Evolutionary conservation across 2,888 invertebrate species (phyloP).

Genomic region (Ophioninae sp.): DNA sequence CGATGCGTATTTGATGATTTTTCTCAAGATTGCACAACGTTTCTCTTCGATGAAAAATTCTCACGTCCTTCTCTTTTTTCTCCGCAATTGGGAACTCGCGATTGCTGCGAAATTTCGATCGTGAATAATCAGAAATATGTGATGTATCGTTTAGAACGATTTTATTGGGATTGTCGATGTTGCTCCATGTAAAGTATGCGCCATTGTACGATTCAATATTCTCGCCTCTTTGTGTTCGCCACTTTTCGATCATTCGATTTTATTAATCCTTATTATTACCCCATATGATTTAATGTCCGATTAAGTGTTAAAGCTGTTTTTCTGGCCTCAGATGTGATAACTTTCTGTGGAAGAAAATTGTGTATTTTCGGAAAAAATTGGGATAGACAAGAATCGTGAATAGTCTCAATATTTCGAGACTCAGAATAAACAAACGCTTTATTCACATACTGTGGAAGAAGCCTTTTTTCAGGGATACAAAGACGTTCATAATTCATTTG

Average conservation of each 20-base stretch:
- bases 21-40: conserved; percentile 9
- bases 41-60: conserved; percentile 17
- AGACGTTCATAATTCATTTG: too few species aligned
- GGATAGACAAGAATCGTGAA: background rate
- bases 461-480: too few species aligned
- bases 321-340: too few species aligned
- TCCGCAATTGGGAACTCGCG: background rate
- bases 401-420: background rate
- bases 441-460: too few species aligned
- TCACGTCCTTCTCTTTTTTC: background rate
- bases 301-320: too few species aligned
- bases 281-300: background rate
- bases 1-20: conserved; percentile 52
- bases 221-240: conserved; percentile 7
- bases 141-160: background rate
- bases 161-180: conserved; percentile 17
- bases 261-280: background rate
- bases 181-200: conserved; percentile 35
- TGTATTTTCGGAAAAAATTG: background rate
- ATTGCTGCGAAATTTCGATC: background rate
- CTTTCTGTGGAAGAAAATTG: too few species aligned
- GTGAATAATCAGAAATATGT: background rate
- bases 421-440: too few species aligned
- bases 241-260: background rate
- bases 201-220: conserved; percentile 52